A percentile compares a stretch with the other conserved stretches of the same genome.
Conservation (phyloP, 2,113 vertebrate genomes). For the Macaca mulatta region DNA sequence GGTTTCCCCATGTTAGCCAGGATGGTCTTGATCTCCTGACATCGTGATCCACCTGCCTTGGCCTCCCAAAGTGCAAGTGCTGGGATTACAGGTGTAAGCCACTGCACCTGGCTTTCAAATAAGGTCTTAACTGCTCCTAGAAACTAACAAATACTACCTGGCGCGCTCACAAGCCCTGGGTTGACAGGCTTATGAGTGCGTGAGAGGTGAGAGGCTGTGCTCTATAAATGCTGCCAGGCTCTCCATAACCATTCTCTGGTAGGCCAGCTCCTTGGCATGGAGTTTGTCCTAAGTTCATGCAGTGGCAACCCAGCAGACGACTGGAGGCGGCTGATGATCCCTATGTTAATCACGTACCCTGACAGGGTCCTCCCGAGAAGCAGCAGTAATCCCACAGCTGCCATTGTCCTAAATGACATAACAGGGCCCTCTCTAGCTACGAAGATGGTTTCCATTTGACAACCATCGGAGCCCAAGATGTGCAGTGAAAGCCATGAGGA, state of each 20-base stretch:
- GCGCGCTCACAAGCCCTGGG: neutral
- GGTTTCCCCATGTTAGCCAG: too few relatives aligned
- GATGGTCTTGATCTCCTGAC: too few relatives aligned
- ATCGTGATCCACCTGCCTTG: too few relatives aligned
- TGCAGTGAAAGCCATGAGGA: constrained; percentile 33
- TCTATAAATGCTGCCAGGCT: neutral
- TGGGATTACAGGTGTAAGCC: too few relatives aligned
- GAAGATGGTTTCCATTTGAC: neutral
- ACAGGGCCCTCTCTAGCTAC: neutral
- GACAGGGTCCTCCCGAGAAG: neutral
- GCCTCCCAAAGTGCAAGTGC: too few relatives aligned
- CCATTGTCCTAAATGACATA: neutral
- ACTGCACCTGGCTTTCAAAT: neutral
- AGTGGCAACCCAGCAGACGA: neutral
- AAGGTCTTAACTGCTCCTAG: neutral
- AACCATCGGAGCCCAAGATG: neutral
- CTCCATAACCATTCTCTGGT: too few relatives aligned
- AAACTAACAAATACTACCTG: neutral
- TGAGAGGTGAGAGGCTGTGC: neutral
- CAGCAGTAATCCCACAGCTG: neutral
- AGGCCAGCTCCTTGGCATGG: neutral
- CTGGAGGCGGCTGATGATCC: neutral
- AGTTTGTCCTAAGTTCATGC: neutral
- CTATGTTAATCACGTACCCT: neutral
- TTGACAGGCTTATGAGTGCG: neutral